These are phyloP conservation scores for Resseliella maxima DNA, from an alignment of 2,888 invertebrate genomes.

Conservation along the genomic window DNA sequence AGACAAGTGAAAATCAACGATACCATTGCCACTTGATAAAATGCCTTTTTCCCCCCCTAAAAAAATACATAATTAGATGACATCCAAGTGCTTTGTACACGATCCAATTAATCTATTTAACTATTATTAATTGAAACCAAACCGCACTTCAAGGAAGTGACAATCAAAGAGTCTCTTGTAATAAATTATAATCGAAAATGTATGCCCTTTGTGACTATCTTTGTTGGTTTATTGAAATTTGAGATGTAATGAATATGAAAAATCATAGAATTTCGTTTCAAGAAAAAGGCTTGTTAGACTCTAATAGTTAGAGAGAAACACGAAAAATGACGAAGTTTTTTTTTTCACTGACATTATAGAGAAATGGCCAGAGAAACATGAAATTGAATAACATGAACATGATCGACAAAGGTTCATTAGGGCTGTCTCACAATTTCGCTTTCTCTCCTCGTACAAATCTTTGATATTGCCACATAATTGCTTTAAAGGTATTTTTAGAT, in stretches of 20 bases:
- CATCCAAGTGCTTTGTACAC: conserved; percentile 7
- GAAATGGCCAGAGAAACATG: conserved; percentile 19
- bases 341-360: no score
- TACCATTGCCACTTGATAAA: conserved; percentile 1
- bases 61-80: conserved; percentile 45
- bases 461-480: conserved; percentile 35
- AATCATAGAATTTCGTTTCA: neutral
- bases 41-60: neutral
- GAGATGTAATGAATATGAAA: no score
- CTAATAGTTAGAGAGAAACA: neutral
- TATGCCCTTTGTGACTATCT: neutral
- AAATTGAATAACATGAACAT: conserved; percentile 13
- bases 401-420: conserved; percentile 45
- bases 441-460: conserved; percentile 12
- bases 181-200: neutral
- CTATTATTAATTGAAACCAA: conserved; percentile 39
- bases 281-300: neutral
- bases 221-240: neutral
- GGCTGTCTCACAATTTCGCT: neutral
- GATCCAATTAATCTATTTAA: conserved; percentile 51
- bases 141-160: conserved; percentile 41
- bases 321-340: neutral
- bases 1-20: neutral
- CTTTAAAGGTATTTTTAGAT: conserved; percentile 44
- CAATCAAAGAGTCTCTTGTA: neutral